Evolutionary conservation across 2,888 invertebrate species (phyloP), one percentile per base, ranked within the genome.

Genomic region (Cephus rjabovi): DNA sequence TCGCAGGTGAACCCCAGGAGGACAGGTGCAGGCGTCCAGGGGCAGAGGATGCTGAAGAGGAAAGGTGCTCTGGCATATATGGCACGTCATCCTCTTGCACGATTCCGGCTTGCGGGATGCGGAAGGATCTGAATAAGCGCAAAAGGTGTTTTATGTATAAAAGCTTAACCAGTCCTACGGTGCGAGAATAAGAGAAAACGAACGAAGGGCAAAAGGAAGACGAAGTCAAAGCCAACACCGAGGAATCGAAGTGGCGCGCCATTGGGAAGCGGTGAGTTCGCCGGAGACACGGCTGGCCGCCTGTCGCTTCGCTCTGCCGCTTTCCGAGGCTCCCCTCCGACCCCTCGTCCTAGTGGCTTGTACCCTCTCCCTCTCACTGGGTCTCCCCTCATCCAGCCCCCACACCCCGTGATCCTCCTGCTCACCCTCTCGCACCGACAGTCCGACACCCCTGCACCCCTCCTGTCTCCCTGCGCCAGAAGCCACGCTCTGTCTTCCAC

Each of bases 261-360:
- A 71, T 71, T 71, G 71, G 71, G 71, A 71, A 71, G 71, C 31
- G 71, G 31, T 33, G 84, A 86, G 87, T 84, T 84, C 81, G 84
- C 89, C 87, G 90, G 90, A 90, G 87, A 89, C 87, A 90, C 87
- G 90, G 89, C 87, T 89, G 85, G 90, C 87, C 87, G 89, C 87
- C 81, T 84, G 86, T 83, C 86, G 89, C 86, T 89, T 83, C 89
- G 90, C 90, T 90, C 89, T 89, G 87, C 86, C 89, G 90, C 88
- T 86, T 89, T 87, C 85, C 86, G 80, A 82, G 83, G 82, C 81
- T 83, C 83, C 79, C 77, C 70, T 81, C 56, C 56, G 56, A 69
- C 75, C 31, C 79, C 69, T 34, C 74, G n/a, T 68, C 40, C 0
- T 56, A 56, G 40, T 15, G 40, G 40, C 40, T 56, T 56, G 23